Conservation (phyloP, 2,888 invertebrate genomes). For the Microplitis deprimator region DNA sequence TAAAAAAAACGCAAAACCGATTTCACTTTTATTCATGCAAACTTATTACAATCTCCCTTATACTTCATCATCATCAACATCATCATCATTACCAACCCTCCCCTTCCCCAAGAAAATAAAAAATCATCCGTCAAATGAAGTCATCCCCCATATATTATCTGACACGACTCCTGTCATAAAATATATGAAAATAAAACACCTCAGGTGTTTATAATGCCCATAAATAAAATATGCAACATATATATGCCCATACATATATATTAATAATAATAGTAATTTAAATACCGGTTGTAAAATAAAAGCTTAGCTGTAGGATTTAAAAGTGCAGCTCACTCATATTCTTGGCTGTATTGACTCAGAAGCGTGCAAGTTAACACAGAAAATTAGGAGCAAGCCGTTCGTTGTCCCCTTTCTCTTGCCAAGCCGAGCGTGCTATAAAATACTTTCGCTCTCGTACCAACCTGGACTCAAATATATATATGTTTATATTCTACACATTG, state of each 20-base stretch:
- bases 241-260: background rate
- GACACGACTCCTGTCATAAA: background rate
- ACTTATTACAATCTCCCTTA: conserved; percentile 29
- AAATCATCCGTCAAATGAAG: too few species aligned
- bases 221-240: background rate
- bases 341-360: conserved; percentile 12
- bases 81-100: conserved; percentile 14
- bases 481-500: background rate
- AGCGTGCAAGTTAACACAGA: conserved; percentile 61
- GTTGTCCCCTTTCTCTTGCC: conserved; percentile 72
- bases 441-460: conserved; percentile 69
- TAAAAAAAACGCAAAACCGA: conserved; percentile 26
- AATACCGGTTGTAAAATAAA: background rate
- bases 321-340: background rate
- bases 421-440: conserved; percentile 71
- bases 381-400: conserved; percentile 68
- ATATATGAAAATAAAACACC: background rate
- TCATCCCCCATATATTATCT: too few species aligned
- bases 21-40: conserved; percentile 46
- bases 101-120: too few species aligned
- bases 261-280: background rate
- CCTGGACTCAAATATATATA: conserved; percentile 18
- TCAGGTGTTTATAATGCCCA: background rate
- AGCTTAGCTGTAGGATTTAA: background rate
- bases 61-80: background rate